Base-by-base conservation (phyloP, 2,888 invertebrate species). In the Lithophane socia region DNA sequence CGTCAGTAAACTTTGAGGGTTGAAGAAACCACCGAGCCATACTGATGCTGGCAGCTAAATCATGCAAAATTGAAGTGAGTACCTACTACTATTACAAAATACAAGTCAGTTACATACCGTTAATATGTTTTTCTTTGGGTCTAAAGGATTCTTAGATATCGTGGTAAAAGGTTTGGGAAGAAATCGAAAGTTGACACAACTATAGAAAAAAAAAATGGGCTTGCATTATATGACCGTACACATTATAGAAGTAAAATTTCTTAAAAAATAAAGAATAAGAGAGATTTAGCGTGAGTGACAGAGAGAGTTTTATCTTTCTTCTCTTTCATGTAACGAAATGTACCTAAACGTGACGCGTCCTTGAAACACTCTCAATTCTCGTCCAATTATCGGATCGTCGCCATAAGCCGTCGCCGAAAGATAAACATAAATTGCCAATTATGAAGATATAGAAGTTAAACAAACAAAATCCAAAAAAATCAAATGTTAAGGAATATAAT, bases 21-120 rank as follows among this genome's bases (percentile, higher is more conserved):
- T 99, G 97, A 99, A 99, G 95, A 99, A 99, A n/a, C 99, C 99
- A 21, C 98, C 99, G 81, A 99, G 96, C 99, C 99, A 99, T 24
- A 99, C 99, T 63, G 98, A 98, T 2, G 99, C 97, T 56, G 99
- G 99, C 77, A 99, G 95, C 98, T 99, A 82, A 63, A 64, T 16
- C 47, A 83, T 37, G n/a, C 0, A 66, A 79, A 69, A n/a, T 21
- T 16, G 9, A 29, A 21, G 13, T 37, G 16, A 52, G 1, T 3
- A 29, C 29, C 29, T 29, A 29, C 8, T 42, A 5, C 37, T 37
- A 37, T 37, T 5, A 37, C 0, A 37, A 37, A 37, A 37, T 10
- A 21, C 10, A 44, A 74, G 16, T n/a, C 47, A 29, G 5, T 61
- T 61, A 10, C 9, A 7, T 8, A 60, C 9, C 24, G 18, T 18